Percentiles rank a stretch among this genome's conserved stretches.
These are phyloP conservation scores for Numenius arquata DNA, from an alignment of 2,113 vertebrate genomes.

Conservation along the genomic window DNA sequence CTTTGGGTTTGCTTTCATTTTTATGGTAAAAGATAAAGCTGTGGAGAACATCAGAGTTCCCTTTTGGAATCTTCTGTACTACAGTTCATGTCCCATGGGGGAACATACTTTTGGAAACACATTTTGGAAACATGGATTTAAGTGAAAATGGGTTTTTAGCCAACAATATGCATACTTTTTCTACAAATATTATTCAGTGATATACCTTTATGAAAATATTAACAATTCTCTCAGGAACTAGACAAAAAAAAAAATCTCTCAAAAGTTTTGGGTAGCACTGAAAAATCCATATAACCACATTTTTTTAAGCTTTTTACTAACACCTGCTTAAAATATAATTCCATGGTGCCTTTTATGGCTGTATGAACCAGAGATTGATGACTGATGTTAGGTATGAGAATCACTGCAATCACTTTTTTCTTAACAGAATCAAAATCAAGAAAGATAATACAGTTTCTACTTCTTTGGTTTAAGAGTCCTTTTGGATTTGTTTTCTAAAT, in stretches of 20 bases:
- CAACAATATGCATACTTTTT: neutral
- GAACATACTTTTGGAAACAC: neutral
- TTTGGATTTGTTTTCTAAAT: neutral
- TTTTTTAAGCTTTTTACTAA: neutral
- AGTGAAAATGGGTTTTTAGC: neutral
- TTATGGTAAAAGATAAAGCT: neutral
- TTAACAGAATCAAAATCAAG: neutral
- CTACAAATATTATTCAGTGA: neutral
- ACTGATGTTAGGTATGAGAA: neutral
- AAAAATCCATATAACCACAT: neutral
- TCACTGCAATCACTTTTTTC: neutral
- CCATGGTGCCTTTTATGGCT: neutral
- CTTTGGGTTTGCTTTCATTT: neutral
- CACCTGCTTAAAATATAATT: neutral
- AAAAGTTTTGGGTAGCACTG: neutral
- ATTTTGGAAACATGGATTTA: neutral
- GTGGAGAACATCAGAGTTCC: neutral
- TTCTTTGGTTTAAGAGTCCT: neutral
- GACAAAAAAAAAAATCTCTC: neutral
- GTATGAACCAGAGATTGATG: neutral
- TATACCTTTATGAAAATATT: neutral
- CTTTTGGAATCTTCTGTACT: neutral
- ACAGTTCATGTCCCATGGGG: neutral
- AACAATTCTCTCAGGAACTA: neutral
- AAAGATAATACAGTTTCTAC: neutral